Evolutionary conservation across 2,797 vertebrate species (phyloP).

Genomic region (Podargus strigoides): DNA sequence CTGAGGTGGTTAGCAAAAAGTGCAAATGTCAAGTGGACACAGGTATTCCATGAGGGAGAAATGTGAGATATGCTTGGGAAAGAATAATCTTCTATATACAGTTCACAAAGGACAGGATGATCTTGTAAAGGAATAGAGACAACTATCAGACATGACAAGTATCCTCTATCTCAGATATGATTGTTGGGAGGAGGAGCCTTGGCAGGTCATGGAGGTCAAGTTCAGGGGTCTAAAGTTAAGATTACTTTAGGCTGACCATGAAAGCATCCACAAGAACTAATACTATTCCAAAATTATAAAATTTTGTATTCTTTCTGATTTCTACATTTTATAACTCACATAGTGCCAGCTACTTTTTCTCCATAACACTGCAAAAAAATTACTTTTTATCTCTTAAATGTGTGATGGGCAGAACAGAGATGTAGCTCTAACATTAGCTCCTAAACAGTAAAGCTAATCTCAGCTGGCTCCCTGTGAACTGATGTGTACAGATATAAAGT

Average conservation of each 20-base stretch:
- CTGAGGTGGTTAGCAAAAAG: background rate
- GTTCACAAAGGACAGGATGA: background rate
- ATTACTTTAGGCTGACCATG: background rate
- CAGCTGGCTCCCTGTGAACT: background rate
- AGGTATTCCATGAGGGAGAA: background rate
- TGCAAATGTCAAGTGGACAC: background rate
- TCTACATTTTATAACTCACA: background rate
- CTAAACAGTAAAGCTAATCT: background rate
- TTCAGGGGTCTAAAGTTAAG: background rate
- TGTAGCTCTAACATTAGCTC: background rate
- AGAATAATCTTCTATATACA: background rate
- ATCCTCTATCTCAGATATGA: background rate
- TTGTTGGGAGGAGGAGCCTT: background rate
- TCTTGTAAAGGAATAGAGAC: background rate
- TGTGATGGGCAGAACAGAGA: background rate
- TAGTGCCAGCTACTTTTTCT: background rate
- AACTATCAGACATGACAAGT: background rate
- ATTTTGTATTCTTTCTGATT: background rate
- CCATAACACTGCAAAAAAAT: background rate
- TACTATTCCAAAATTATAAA: background rate
- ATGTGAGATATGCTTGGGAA: background rate
- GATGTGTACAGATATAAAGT: background rate
- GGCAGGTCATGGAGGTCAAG: background rate
- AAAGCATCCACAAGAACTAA: background rate
- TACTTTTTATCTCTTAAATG: background rate